Evolutionary conservation across 2,113 vertebrate genomes (phyloP).

Genomic region (Ceyx cyanopectus): DNA sequence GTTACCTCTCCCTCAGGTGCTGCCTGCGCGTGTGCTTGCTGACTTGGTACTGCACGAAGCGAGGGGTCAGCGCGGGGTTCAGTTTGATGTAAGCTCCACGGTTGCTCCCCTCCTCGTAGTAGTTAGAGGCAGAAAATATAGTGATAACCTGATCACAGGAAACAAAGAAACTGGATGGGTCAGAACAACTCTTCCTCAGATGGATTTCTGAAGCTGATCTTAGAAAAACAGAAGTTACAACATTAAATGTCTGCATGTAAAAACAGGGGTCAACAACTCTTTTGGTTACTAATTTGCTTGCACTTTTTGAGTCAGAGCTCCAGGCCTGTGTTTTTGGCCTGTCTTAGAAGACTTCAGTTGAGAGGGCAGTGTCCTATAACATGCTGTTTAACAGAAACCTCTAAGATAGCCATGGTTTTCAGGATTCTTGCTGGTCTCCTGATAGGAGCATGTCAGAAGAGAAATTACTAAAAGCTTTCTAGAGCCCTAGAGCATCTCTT

Average conservation of each 20-base stretch:
- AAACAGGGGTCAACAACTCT: neutral
- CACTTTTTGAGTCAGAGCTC: neutral
- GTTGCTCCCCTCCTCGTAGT: conserved; percentile 96
- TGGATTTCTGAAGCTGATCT: neutral
- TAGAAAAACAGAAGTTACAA: neutral
- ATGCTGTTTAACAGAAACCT: neutral
- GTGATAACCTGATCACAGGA: conserved; percentile 87
- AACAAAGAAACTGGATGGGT: conserved; percentile 1
- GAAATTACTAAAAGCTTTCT: neutral
- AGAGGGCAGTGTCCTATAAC: neutral
- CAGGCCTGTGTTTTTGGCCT: neutral
- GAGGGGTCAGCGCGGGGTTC: conserved; percentile 79
- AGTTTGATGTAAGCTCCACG: conserved; percentile 93
- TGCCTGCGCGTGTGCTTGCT: conserved; percentile 80
- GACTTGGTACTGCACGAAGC: conserved; percentile 93
- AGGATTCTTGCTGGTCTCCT: neutral
- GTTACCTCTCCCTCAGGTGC: conserved; percentile 88
- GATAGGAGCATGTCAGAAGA: neutral
- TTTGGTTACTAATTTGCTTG: neutral
- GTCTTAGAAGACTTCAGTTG: neutral
- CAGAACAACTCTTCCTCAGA: neutral
- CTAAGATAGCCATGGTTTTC: neutral
- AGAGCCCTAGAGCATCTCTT: neutral
- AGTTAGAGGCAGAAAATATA: conserved; percentile 97
- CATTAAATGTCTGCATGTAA: neutral